Conservation (phyloP, 37 sponge, comb jelly and placozoan genomes). For the Theonella swinhoei region DNA sequence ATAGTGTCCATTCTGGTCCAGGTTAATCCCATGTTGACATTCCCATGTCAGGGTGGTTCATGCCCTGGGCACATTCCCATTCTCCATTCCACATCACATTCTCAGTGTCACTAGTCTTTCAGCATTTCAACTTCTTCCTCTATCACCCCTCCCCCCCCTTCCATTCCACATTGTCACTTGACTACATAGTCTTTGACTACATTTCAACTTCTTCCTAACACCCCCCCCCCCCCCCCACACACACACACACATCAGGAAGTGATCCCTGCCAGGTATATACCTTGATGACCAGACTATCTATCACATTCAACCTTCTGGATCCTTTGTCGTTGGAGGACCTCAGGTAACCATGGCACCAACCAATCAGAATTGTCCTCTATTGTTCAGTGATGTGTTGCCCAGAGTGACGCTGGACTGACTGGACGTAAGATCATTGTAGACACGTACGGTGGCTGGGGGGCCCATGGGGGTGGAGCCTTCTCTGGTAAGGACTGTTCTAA, state of each 20-base stretch:
- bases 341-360: constrained; percentile 48
- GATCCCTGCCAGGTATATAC: constrained; percentile 81
- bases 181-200: too few species aligned
- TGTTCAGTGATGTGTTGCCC: not conserved
- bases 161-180: too few species aligned
- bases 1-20: not conserved
- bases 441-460: constrained; percentile 99
- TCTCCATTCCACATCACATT: too few species aligned
- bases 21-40: not conserved
- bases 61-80: not conserved
- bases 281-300: constrained; percentile 91
- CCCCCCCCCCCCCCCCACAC: too few species aligned
- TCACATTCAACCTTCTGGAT: constrained; percentile 95
- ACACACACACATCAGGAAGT: too few species aligned
- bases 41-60: not conserved
- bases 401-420: constrained; percentile 98
- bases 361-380: not conserved
- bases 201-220: not conserved
- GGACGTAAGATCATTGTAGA: constrained; percentile 99
- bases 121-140: too few species aligned
- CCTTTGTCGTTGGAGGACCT: constrained; percentile 94
- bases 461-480: constrained; percentile 99
- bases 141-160: too few species aligned
- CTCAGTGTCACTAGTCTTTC: too few species aligned
- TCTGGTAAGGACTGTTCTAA: constrained; percentile 98